phyloP scores from a whole-genome alignment of 92 coral and sea anemone species.

The Anthopleura xanthogrammica region DNA sequence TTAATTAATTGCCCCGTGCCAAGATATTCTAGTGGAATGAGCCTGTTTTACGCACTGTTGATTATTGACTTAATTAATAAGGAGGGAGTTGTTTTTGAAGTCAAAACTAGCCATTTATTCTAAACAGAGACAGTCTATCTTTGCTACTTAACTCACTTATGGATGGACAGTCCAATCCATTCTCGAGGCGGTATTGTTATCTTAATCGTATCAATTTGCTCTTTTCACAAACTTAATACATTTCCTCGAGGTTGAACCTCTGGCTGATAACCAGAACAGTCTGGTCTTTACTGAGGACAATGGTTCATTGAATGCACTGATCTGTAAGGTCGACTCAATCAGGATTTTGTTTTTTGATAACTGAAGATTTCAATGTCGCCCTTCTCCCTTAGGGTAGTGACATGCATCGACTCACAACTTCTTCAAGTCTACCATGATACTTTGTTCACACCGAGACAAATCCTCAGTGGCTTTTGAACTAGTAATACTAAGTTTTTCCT shows the following conservation, averaged over 20 bases:
- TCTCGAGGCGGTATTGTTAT: not conserved
- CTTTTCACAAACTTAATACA: not conserved
- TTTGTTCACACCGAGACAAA: too few relatives aligned
- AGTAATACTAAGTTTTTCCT: not conserved
- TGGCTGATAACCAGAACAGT: slow-evolving; percentile 25
- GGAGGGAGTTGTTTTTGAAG: not conserved
- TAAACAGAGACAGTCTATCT: slow-evolving; percentile 6
- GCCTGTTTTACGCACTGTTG: not conserved
- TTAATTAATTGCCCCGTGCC: slow-evolving; percentile 5
- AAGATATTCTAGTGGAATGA: not conserved
- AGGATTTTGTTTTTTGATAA: slow-evolving; percentile 1
- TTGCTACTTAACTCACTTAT: not conserved
- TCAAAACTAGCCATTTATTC: not conserved
- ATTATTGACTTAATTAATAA: not conserved
- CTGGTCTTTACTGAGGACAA: slow-evolving; percentile 16
- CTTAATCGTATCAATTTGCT: slow-evolving; percentile 10
- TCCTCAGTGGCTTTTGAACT: too few relatives aligned
- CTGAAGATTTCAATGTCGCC: not conserved
- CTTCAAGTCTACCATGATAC: too few relatives aligned
- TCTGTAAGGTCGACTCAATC: slow-evolving; percentile 2
- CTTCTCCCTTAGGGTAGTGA: not conserved
- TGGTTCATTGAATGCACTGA: not conserved
- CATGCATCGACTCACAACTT: not conserved
- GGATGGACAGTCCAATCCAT: not conserved
- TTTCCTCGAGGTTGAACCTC: not conserved